phyloP scores from a whole-genome alignment of 2,888 invertebrate genomes.

The Volucella bombylans region DNA sequence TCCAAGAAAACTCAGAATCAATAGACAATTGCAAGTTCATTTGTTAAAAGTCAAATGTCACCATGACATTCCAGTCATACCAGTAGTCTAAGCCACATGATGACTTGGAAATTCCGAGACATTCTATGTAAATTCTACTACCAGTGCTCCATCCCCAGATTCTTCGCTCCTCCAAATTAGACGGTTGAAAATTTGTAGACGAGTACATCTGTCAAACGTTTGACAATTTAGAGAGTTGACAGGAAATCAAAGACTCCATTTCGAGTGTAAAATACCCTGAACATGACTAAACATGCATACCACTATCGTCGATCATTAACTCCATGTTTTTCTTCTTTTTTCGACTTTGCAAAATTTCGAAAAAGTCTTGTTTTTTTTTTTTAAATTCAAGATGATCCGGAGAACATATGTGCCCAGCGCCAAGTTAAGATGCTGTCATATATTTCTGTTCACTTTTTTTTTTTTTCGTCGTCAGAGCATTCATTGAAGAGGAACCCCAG shows the following conservation, averaged over 20 bases:
- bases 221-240: constrained; percentile 31
- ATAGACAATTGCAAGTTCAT: too few relatives aligned
- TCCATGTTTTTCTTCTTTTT: constrained; percentile 30
- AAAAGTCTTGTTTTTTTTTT: neutral
- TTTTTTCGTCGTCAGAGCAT: constrained; percentile 42
- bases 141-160: too few relatives aligned
- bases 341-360: constrained; percentile 49
- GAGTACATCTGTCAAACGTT: constrained; percentile 5
- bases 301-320: constrained; percentile 56
- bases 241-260: constrained; percentile 7
- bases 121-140: too few relatives aligned
- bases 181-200: too few relatives aligned
- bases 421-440: constrained; percentile 64
- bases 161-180: too few relatives aligned
- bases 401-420: constrained; percentile 46
- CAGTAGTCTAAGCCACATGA: too few relatives aligned
- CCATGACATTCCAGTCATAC: too few relatives aligned
- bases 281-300: constrained; percentile 62
- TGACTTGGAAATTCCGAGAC: too few relatives aligned
- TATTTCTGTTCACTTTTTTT: constrained; percentile 16
- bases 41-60: too few relatives aligned
- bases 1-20: too few relatives aligned
- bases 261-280: constrained; percentile 27
- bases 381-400: constrained; percentile 44
- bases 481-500: constrained; percentile 73